Evolutionary conservation across 2,888 invertebrate species (phyloP).

Genomic region (Cosmopolites sordidus): DNA sequence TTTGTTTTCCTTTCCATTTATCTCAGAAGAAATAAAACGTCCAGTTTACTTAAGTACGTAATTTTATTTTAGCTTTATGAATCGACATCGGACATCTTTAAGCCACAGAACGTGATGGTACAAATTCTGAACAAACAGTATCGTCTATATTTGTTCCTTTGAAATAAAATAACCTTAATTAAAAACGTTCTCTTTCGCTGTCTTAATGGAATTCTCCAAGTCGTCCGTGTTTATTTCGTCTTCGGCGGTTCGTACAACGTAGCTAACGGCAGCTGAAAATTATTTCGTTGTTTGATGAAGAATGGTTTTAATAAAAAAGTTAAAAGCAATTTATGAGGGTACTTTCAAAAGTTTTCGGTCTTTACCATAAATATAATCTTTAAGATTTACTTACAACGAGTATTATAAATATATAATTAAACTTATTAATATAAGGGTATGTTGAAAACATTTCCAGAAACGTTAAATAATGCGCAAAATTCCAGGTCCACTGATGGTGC

Average conservation of each 20-base stretch:
- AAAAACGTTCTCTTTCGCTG: neutral
- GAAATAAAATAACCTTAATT: too few species aligned
- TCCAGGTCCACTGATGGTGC: too few species aligned
- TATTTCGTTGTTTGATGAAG: too few species aligned
- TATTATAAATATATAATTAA: too few species aligned
- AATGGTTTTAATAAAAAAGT: too few species aligned
- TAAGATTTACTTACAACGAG: too few species aligned
- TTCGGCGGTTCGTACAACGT: constrained; percentile 24
- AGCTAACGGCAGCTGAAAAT: constrained; percentile 32
- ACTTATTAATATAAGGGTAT: too few species aligned
- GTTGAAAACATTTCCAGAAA: too few species aligned
- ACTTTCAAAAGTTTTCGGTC: too few species aligned
- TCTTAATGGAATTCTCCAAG: constrained; percentile 25
- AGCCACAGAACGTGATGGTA: constrained; percentile 60
- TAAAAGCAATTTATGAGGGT: too few species aligned
- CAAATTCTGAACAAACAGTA: constrained; percentile 4
- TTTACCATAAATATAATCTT: too few species aligned
- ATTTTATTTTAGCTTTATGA: constrained; percentile 51
- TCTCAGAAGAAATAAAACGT: neutral
- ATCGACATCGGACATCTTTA: constrained; percentile 54
- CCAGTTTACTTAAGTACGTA: neutral
- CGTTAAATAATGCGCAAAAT: too few species aligned
- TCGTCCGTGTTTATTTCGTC: constrained; percentile 26
- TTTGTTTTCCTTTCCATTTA: neutral
- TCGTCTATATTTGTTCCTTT: neutral